Evolutionary conservation across 2,888 invertebrate genomes (phyloP).

Genomic region (Oxyscelio sp.): DNA sequence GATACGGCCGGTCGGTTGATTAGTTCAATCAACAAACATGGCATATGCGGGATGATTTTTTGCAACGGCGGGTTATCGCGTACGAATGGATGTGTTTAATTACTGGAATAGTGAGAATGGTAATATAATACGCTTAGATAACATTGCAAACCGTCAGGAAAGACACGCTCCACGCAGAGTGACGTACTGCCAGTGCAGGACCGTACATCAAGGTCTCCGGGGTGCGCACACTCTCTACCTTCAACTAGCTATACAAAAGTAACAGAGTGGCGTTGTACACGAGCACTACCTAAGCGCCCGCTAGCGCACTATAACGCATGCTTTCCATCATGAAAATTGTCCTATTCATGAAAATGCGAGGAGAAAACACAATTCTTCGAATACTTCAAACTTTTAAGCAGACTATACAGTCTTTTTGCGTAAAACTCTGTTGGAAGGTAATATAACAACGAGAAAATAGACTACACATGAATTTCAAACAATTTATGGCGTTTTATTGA

Average conservation of each 20-base stretch:
- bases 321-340: constrained; percentile 72
- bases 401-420: constrained; percentile 41
- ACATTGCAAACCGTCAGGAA: constrained; percentile 73
- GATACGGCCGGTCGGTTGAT: too few relatives aligned
- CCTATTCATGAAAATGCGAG: constrained; percentile 67
- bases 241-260: constrained; percentile 67
- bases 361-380: constrained; percentile 49
- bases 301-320: constrained; percentile 61
- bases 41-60: too few relatives aligned
- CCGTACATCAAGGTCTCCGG: constrained; percentile 81
- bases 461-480: constrained; percentile 3
- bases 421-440: constrained; percentile 11
- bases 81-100: constrained; percentile 51
- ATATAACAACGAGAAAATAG: constrained; percentile 19
- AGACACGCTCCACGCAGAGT: constrained; percentile 77
- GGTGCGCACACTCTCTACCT: constrained; percentile 75
- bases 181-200: constrained; percentile 79
- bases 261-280: constrained; percentile 65
- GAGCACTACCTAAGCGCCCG: constrained; percentile 66
- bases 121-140: constrained; percentile 71
- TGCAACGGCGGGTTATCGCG: not conserved
- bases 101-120: constrained; percentile 62
- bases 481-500: not conserved
- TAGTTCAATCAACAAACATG: too few relatives aligned
- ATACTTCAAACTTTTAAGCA: constrained; percentile 65